phyloP scores from a whole-genome alignment of 2,113 vertebrate species.

The Bettongia penicillata region DNA sequence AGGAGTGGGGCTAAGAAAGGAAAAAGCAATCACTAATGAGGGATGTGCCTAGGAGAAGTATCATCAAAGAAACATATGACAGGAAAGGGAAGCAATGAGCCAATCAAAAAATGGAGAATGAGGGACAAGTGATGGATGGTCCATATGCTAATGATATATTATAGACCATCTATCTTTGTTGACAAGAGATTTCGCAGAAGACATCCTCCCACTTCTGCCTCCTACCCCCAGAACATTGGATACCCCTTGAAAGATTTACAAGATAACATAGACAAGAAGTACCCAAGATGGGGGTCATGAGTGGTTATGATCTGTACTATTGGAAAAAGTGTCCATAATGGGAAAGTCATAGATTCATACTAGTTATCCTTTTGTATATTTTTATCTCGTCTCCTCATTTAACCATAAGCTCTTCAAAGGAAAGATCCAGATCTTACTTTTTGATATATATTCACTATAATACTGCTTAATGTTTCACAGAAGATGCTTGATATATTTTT shows the following conservation, averaged over 20 bases:
- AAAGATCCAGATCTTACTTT: not conserved
- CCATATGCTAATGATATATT: not conserved
- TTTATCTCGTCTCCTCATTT: not conserved
- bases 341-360: not conserved
- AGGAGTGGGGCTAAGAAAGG: not conserved
- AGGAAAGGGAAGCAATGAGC: not conserved
- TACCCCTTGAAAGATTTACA: not conserved
- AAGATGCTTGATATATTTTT: not conserved
- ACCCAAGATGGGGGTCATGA: not conserved
- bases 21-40: not conserved
- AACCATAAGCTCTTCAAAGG: not conserved
- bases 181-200: not conserved
- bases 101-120: not conserved
- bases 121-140: not conserved
- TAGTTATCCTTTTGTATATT: not conserved
- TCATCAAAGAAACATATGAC: not conserved
- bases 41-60: not conserved
- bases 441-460: not conserved
- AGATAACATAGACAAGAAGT: not conserved
- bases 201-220: not conserved
- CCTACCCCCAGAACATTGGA: not conserved
- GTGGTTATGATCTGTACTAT: not conserved
- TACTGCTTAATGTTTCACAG: not conserved
- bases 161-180: not conserved
- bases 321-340: not conserved